Base-by-base conservation (phyloP, 2,113 vertebrate genomes). In the Tragelaphus strepsiceros region DNA sequence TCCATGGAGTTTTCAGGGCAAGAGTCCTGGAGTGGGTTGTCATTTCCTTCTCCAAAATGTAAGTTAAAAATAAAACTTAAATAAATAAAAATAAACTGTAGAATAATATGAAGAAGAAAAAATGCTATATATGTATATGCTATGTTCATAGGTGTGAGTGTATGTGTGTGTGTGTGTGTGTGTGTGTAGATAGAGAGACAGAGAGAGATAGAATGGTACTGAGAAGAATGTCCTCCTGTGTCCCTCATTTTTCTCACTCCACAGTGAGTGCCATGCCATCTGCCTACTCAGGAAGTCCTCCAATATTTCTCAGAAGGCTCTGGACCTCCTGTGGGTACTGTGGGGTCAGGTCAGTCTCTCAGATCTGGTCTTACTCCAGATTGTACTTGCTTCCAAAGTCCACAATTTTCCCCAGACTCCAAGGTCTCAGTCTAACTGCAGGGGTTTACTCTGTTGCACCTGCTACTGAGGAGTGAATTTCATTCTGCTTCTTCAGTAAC, bases 381-480 rank as follows among this genome's bases (percentile, higher is more conserved):
- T 6, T 35, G 19, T 71, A 39, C 67, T 71, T 39, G 10, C n/a
- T 71, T 39, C 35, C 19, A 71, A 39, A 71, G 67, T 39, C n/a
- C n/a, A 22, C n/a, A 71, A 6, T 71, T 71, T 22, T 0, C n/a
- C 67, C 67, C 67, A 22, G 19, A 71, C 9, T 71, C 19, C n/a
- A 71, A 39, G 19, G 1, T 22, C 10, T 71, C n/a, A 71, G 19
- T 39, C n/a, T 22, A 35, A 35, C 5, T 22, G 5, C n/a, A 71
- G n/a, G n/a, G 67, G 39, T 71, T 71, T 12, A 22, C n/a, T 71
- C n/a, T 0, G 0, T 22, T 35, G 64, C 19, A 35, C n/a, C 67
- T 71, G n/a, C n/a, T 71, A 39, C 10, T 71, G 19, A 71, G 5
- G n/a, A 22, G 2, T 71, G 10, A 39, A 35, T 71, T 35, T 39